These are phyloP conservation scores for Phoxinus phoxinus DNA, from an alignment of 2,113 vertebrate genomes.

Conservation along the genomic window DNA sequence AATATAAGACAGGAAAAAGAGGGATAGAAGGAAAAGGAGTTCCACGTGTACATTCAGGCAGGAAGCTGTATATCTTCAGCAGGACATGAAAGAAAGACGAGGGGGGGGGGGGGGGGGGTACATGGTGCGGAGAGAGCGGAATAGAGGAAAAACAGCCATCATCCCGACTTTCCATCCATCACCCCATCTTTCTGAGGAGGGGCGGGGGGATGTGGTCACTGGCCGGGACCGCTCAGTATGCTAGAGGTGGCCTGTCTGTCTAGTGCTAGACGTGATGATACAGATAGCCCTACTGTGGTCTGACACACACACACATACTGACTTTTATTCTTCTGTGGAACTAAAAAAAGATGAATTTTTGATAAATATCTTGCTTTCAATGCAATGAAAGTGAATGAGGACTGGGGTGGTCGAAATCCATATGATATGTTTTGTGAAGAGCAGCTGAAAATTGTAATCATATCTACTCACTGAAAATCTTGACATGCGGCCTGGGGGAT, in stretches of 20 bases:
- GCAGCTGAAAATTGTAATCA: background rate
- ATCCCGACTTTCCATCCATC: slow-evolving; percentile 34
- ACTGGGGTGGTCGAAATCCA: background rate
- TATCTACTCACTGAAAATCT: background rate
- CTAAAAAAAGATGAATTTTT: background rate
- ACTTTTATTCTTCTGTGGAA: background rate
- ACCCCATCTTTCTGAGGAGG: background rate
- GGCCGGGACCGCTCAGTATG: slow-evolving; percentile 35
- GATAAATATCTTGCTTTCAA: background rate
- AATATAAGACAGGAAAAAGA: background rate
- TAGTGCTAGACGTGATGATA: slow-evolving; percentile 24
- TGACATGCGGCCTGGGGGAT: background rate
- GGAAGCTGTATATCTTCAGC: slow-evolving; percentile 41
- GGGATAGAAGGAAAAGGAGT: background rate
- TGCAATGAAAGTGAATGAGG: background rate
- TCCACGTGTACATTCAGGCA: slow-evolving; percentile 36
- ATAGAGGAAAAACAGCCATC: background rate
- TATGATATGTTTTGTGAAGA: background rate
- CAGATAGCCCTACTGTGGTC: slow-evolving; percentile 10
- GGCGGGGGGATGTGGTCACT: slow-evolving; percentile 14
- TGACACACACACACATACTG: background rate
- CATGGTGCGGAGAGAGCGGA: background rate
- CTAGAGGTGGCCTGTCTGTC: slow-evolving; percentile 39
- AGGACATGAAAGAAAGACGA: slow-evolving; percentile 14
- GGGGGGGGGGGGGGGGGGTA: too few relatives aligned